Evolutionary conservation across 1,140 invertebrate genomes (phyloP).

Genomic region (Panulirus ornatus): DNA sequence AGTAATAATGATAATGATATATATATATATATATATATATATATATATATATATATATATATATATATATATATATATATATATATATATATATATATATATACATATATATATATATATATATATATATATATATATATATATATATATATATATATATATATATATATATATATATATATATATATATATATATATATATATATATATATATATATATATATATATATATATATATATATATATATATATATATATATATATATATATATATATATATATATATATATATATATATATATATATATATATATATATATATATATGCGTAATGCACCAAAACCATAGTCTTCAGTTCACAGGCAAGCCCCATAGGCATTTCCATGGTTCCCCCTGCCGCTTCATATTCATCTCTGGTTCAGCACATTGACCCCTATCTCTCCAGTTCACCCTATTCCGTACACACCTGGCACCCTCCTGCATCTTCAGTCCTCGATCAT

Average conservation of each 20-base stretch:
- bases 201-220: conserved; percentile 41
- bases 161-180: conserved; percentile 41
- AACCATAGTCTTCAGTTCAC: too few species aligned
- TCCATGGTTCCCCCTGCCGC: too few species aligned
- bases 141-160: conserved; percentile 41
- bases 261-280: conserved; percentile 41
- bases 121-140: conserved; percentile 41
- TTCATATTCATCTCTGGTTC: too few species aligned
- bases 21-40: too few species aligned
- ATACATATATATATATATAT: conserved; percentile 38
- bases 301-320: conserved; percentile 32
- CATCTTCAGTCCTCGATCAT: too few species aligned
- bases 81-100: conserved; percentile 15
- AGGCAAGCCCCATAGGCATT: too few species aligned
- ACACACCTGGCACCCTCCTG: too few species aligned
- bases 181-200: conserved; percentile 41
- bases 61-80: conserved; percentile 6
- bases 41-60: not conserved
- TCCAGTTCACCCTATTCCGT: too few species aligned
- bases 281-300: conserved; percentile 31
- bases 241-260: conserved; percentile 24
- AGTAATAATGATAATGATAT: too few species aligned
- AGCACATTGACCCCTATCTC: too few species aligned
- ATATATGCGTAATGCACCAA: too few species aligned
- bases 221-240: conserved; percentile 38